These are phyloP conservation scores for Dasysyrphus tricinctus DNA, from an alignment of 2,888 invertebrate species.

Conservation along the genomic window DNA sequence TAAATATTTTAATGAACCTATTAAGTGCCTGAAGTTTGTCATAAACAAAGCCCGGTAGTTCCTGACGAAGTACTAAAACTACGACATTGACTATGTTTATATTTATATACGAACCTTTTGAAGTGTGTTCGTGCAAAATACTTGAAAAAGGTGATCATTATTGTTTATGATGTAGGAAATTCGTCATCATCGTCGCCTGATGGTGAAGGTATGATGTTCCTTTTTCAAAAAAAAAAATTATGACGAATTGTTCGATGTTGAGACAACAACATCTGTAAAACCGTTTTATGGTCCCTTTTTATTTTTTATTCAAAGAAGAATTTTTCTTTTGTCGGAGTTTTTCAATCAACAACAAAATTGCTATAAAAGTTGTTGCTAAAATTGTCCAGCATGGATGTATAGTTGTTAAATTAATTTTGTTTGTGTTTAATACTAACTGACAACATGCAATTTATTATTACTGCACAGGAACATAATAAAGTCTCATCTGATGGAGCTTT, in stretches of 20 bases:
- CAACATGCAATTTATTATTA: neutral
- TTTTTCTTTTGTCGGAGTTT: constrained; percentile 29
- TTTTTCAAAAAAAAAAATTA: neutral
- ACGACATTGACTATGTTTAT: constrained; percentile 15
- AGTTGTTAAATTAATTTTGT: constrained; percentile 33
- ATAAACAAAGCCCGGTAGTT: constrained; percentile 70
- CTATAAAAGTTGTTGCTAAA: constrained; percentile 4
- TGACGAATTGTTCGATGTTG: constrained; percentile 34
- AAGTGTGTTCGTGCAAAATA: neutral
- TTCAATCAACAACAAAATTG: constrained; percentile 20
- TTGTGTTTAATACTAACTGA: constrained; percentile 16
- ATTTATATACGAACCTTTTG: neutral
- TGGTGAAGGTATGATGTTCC: neutral
- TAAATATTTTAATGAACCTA: constrained; percentile 59
- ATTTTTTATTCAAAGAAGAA: neutral
- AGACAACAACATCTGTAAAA: neutral
- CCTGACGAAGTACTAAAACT: constrained; percentile 24
- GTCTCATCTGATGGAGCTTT: neutral
- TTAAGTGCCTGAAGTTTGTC: constrained; percentile 59
- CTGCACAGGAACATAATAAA: neutral
- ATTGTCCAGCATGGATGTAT: constrained; percentile 26
- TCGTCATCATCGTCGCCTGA: constrained; percentile 22
- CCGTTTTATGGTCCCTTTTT: neutral
- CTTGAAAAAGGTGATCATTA: constrained; percentile 30
- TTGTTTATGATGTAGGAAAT: constrained; percentile 41